Evolutionary conservation across 2,888 invertebrate species (phyloP), one percentile per base, ranked within the genome.

Genomic region (Agonopterix alstromeriana): DNA sequence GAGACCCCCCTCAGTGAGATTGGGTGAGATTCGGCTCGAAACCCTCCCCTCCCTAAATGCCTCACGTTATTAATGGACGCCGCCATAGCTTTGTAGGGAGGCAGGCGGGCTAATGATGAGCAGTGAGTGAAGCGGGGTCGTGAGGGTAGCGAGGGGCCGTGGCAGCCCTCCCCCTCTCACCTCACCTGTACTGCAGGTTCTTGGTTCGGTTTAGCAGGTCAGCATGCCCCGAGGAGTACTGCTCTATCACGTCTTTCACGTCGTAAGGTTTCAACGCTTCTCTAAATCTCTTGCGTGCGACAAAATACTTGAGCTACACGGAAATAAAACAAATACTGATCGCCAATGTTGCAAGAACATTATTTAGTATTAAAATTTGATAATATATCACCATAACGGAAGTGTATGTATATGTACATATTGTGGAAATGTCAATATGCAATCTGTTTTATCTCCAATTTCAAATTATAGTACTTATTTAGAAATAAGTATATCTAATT

Each of bases 171-270:
- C 50, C 52, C 50, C 58, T 55, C 61, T 61, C 67, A 60, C 79
- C 91, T 90, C 91, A 93, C 93, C 95, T 94, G 91, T 92, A 92
- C 86, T 96, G 96, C 67, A 96, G 91, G 89, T 93, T 94, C 91
- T 95, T 95, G 79, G 95, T 95, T 84, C 96, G 90, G 78, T 94
- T 94, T 76, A 96, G 92, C 81, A 97, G 93, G 87, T 97, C 96
- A 60, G 96, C 94, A 84, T 95, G 95, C 74, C 93, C 93, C 66
- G 95, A 95, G 54, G 95, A 95, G 90, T 96, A 96, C 88, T 97
- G 96, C 86, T 97, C 96, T 84, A 97, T 96, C 81, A 97, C 96
- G 89, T 97, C 97, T 91, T 96, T 97, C 76, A 97, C 96, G 90
- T 97, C 97, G 89, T 97, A 97, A 61, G 97, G 97, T 90, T 96